Evolutionary conservation across 1,140 invertebrate genomes (phyloP).

Genomic region (Streblospio benedicti): DNA sequence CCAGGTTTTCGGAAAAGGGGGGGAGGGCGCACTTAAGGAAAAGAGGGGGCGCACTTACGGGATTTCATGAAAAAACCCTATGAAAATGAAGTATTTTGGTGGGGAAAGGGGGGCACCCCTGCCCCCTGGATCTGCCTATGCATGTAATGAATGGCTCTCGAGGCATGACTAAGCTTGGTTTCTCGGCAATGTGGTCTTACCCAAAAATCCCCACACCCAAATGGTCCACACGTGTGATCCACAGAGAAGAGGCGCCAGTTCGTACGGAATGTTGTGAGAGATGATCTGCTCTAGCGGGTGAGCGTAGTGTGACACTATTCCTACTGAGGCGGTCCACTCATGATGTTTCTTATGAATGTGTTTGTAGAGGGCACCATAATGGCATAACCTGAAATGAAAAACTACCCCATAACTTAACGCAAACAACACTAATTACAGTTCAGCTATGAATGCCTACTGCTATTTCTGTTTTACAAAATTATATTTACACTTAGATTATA

Average conservation of each 20-base stretch:
- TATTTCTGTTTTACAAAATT: background rate
- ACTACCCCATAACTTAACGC: background rate
- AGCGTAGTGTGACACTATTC: slow-evolving; percentile 24
- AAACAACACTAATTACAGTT: background rate
- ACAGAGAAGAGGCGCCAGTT: slow-evolving; percentile 14
- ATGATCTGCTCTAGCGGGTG: slow-evolving; percentile 23
- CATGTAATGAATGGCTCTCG: no score
- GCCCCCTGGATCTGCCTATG: no score
- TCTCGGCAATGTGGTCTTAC: slow-evolving; percentile 14
- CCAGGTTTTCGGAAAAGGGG: no score
- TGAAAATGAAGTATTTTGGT: no score
- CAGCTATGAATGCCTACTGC: background rate
- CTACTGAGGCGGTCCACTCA: slow-evolving; percentile 24
- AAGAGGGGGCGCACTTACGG: no score
- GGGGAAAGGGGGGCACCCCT: no score
- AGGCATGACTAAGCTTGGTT: no score
- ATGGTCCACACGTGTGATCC: slow-evolving; percentile 8
- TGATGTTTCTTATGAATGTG: slow-evolving; percentile 25
- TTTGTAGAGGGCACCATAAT: slow-evolving; percentile 18
- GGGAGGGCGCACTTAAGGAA: no score
- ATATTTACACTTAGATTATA: background rate
- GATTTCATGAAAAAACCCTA: no score
- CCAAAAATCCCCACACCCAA: slow-evolving; percentile 15
- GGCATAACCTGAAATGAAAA: slow-evolving; percentile 16
- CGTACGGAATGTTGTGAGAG: slow-evolving; percentile 14